These are phyloP conservation scores for Leptodactylus fallax DNA, from an alignment of 2,797 vertebrate species.

Conservation along the genomic window DNA sequence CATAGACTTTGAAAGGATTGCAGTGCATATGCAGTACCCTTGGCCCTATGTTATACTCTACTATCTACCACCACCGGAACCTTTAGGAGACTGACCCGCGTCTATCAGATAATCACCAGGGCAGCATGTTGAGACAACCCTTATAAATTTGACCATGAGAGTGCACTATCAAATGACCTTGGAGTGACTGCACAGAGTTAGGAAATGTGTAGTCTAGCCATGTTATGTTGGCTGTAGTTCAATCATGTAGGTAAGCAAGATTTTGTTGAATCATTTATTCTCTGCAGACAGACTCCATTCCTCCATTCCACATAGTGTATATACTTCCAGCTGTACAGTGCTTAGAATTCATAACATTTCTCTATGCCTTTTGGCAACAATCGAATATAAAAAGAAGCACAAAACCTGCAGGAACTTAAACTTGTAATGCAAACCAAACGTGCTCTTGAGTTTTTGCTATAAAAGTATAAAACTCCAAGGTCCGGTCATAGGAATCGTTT, in stretches of 20 bases:
- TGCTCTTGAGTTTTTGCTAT: not conserved
- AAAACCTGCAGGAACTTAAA: not conserved
- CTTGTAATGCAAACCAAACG: constrained; percentile 1
- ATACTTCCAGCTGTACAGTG: not conserved
- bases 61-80: too few species aligned
- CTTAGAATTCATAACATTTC: not conserved
- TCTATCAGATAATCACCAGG: too few species aligned
- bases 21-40: too few species aligned
- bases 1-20: too few species aligned
- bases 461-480: not conserved
- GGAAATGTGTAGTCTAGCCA: not conserved
- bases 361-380: not conserved
- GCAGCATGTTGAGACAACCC: too few species aligned
- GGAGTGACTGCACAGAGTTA: not conserved
- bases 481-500: not conserved
- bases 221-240: not conserved
- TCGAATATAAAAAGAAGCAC: not conserved
- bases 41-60: too few species aligned
- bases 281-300: not conserved
- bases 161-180: not conserved
- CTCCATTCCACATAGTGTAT: not conserved
- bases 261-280: not conserved
- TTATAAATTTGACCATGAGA: too few species aligned
- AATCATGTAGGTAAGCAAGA: not conserved
- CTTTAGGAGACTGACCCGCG: too few species aligned